Conservation (phyloP, 2,888 invertebrate genomes). For the Deilephila elpenor region DNA sequence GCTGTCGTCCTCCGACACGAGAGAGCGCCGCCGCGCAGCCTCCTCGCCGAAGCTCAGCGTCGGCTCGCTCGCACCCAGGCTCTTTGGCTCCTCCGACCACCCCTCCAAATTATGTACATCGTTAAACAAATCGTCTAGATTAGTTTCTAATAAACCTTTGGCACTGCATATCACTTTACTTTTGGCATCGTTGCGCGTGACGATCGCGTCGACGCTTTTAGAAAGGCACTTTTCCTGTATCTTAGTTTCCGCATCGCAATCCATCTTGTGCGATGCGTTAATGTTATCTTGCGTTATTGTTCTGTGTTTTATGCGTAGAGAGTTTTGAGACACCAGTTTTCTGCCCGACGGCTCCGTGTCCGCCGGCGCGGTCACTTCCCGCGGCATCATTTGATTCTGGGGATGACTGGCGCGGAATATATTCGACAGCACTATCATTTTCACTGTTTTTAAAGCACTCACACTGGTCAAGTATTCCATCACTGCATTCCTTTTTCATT, state of each 20-base stretch:
- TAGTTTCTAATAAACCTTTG: slow-evolving; percentile 84
- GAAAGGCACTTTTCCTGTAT: slow-evolving; percentile 72
- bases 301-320: slow-evolving; percentile 69
- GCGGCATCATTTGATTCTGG: slow-evolving; percentile 66
- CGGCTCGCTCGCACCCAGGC: slow-evolving; percentile 77
- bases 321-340: slow-evolving; percentile 63
- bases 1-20: slow-evolving; percentile 75
- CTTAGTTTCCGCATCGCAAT: slow-evolving; percentile 55
- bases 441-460: slow-evolving; percentile 77
- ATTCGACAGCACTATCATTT: slow-evolving; percentile 81
- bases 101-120: slow-evolving; percentile 68
- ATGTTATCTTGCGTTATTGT: slow-evolving; percentile 71
- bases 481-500: slow-evolving; percentile 81
- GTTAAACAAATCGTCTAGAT: slow-evolving; percentile 79
- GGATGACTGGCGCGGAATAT: slow-evolving; percentile 76
- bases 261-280: slow-evolving; percentile 55
- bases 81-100: slow-evolving; percentile 71
- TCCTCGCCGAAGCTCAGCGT: slow-evolving; percentile 67
- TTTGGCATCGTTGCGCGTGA: slow-evolving; percentile 69
- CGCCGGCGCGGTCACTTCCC: slow-evolving; percentile 55
- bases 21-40: slow-evolving; percentile 67
- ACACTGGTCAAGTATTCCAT: slow-evolving; percentile 80
- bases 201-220: slow-evolving; percentile 74
- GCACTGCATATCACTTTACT: slow-evolving; percentile 82
- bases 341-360: slow-evolving; percentile 57